Conservation (phyloP, 2,113 vertebrate species). For the Tichodroma muraria region DNA sequence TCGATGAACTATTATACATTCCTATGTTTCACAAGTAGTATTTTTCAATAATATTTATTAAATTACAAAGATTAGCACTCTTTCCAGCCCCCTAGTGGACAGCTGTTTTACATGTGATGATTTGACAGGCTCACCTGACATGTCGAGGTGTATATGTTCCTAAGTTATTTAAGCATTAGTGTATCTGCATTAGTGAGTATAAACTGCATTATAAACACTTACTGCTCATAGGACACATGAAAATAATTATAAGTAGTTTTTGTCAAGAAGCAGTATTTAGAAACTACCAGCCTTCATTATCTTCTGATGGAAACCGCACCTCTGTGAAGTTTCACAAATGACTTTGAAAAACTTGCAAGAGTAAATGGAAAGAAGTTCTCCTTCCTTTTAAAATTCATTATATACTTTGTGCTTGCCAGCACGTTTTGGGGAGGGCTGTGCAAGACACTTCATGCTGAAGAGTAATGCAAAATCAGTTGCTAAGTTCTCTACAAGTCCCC, state of each 20-base stretch:
- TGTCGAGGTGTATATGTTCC: not conserved
- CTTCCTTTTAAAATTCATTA: not conserved
- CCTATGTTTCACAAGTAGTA: not conserved
- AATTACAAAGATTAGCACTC: not conserved
- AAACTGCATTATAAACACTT: not conserved
- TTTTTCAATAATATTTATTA: not conserved
- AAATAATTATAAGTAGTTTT: not conserved
- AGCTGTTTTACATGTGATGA: not conserved
- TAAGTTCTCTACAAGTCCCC: not conserved
- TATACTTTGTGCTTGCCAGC: not conserved
- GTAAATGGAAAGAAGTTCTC: not conserved
- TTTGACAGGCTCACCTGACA: not conserved
- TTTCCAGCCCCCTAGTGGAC: not conserved
- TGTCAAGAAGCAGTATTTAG: not conserved
- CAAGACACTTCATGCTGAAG: not conserved
- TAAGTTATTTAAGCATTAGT: not conserved
- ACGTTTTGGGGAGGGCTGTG: not conserved
- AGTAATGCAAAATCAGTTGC: not conserved
- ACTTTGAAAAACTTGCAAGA: not conserved
- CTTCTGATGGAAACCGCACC: not conserved
- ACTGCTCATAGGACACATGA: not conserved
- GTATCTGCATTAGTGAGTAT: not conserved
- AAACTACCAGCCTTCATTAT: not conserved
- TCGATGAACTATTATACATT: not conserved
- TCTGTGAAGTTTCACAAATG: not conserved